Conservation (phyloP, 1,140 invertebrate genomes). For the Yoshiicerus persimilis region DNA sequence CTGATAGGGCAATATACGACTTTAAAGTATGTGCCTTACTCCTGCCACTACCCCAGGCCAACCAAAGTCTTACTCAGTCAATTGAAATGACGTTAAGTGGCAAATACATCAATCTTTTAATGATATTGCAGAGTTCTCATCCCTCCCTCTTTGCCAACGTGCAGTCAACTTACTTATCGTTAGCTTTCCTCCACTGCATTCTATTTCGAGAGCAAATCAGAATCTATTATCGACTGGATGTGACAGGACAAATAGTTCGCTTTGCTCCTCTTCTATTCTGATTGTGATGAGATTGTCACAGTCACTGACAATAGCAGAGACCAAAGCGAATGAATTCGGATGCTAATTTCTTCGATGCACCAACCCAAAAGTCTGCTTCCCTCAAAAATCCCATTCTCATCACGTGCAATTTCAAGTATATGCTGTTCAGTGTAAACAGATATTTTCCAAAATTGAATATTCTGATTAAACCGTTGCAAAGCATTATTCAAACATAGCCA, state of each 20-base stretch:
- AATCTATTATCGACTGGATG: conserved; percentile 29
- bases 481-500: no score
- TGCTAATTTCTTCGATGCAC: background rate
- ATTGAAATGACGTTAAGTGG: conserved; percentile 46
- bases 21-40: background rate
- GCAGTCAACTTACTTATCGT: background rate
- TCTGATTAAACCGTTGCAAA: no score
- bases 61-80: background rate
- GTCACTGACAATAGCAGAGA: background rate
- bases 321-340: background rate
- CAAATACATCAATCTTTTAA: conserved; percentile 44
- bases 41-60: background rate
- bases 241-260: conserved; percentile 15
- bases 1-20: no score
- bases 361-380: background rate
- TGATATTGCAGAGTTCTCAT: conserved; percentile 18
- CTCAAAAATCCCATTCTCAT: background rate
- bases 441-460: no score
- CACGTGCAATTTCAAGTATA: background rate
- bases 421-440: background rate
- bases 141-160: background rate
- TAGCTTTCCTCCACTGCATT: background rate
- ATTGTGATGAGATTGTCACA: conserved; percentile 17
- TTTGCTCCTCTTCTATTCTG: background rate
- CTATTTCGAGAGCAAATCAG: background rate